phyloP scores from a whole-genome alignment of 2,888 invertebrate genomes.

The Diabrotica balteata region DNA sequence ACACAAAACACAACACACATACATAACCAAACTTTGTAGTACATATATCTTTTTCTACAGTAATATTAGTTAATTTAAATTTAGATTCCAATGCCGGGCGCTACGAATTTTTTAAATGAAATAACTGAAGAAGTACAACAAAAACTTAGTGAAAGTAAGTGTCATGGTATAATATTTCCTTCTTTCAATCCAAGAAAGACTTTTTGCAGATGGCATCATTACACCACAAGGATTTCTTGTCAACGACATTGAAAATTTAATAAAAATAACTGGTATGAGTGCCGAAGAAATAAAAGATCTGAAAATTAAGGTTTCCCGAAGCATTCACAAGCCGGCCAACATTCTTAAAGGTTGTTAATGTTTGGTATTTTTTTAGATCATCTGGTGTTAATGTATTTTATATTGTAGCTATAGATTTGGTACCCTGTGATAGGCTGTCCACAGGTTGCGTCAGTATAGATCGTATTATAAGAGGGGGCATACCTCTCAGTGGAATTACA shows the following conservation, averaged over 20 bases:
- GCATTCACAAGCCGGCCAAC: slow-evolving; percentile 16
- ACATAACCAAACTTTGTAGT: no score
- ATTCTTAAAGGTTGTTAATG: slow-evolving; percentile 20
- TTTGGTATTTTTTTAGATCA: not conserved
- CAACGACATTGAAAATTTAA: slow-evolving; percentile 9
- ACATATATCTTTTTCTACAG: no score
- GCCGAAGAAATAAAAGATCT: slow-evolving; percentile 19
- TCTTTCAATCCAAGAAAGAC: not conserved
- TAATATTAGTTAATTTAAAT: no score
- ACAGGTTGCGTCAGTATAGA: slow-evolving; percentile 70
- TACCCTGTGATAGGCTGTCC: slow-evolving; percentile 51
- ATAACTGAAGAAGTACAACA: not conserved
- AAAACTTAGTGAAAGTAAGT: slow-evolving; percentile 14
- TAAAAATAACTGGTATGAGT: slow-evolving; percentile 12
- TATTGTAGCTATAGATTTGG: slow-evolving; percentile 42
- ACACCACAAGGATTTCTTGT: slow-evolving; percentile 14
- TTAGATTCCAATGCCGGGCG: no score
- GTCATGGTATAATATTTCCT: not conserved
- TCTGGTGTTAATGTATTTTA: not conserved
- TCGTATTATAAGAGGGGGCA: slow-evolving; percentile 70
- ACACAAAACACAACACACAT: no score
- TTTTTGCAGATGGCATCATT: slow-evolving; percentile 18
- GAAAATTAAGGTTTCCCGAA: slow-evolving; percentile 17
- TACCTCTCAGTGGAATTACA: slow-evolving; percentile 72
- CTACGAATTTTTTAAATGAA: no score